Conservation (phyloP, 2,113 vertebrate genomes). For the Cavia porcellus region DNA sequence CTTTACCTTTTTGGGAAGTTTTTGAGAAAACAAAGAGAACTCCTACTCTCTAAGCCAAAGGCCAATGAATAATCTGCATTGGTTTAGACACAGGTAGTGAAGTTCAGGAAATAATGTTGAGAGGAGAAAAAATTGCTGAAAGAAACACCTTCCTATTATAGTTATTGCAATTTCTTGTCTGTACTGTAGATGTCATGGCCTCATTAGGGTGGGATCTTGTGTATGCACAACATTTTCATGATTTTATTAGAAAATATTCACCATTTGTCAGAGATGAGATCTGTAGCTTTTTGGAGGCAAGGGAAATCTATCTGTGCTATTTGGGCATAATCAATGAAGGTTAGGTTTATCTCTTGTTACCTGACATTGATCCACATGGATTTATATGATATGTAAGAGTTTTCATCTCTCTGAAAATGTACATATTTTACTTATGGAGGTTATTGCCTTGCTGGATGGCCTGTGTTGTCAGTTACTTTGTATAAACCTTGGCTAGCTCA, state of each 20-base stretch:
- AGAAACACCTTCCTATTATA: conserved; percentile 27
- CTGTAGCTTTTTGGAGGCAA: conserved; percentile 11
- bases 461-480: conserved; percentile 59
- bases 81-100: background rate
- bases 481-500: conserved; percentile 48
- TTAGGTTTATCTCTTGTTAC: conserved; percentile 35
- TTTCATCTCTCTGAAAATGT: conserved; percentile 60
- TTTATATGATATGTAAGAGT: conserved; percentile 53
- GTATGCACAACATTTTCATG: background rate
- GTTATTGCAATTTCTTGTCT: conserved; percentile 67
- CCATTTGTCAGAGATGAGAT: background rate
- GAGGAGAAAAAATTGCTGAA: background rate
- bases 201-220: conserved; percentile 63
- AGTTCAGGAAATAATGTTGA: background rate
- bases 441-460: conserved; percentile 52
- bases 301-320: background rate
- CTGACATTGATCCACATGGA: conserved; percentile 41
- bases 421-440: conserved; percentile 53
- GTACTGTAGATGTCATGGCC: conserved; percentile 64
- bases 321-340: background rate
- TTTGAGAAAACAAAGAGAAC: background rate
- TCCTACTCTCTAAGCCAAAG: background rate
- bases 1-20: background rate
- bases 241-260: conserved; percentile 54
- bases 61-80: background rate